phyloP scores from a whole-genome alignment of 2,797 vertebrate species.

The Argya squamiceps region DNA sequence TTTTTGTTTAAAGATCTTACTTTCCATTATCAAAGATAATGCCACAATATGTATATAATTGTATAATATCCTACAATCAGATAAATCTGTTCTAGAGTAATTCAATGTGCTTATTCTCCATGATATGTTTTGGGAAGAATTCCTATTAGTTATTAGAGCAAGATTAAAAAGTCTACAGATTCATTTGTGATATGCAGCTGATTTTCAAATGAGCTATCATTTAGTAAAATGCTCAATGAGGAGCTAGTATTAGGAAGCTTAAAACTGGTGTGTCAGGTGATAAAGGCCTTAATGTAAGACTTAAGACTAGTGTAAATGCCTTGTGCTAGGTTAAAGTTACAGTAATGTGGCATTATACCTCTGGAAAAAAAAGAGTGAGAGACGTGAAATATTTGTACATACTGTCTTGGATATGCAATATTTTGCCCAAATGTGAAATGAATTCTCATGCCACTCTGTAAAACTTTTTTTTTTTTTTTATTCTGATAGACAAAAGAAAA shows the following conservation, averaged over 20 bases:
- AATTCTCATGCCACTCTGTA: neutral
- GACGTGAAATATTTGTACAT: neutral
- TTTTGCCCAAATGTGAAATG: neutral
- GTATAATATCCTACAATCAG: neutral
- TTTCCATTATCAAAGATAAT: neutral
- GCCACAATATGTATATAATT: neutral
- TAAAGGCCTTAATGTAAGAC: neutral
- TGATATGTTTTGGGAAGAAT: neutral
- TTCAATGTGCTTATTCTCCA: neutral
- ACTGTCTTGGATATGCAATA: neutral
- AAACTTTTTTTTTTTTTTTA: neutral
- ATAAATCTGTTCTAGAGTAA: neutral
- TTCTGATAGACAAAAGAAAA: neutral
- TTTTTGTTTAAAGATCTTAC: neutral
- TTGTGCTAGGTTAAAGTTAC: neutral
- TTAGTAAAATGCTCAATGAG: neutral
- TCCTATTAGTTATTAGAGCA: neutral
- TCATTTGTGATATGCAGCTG: neutral
- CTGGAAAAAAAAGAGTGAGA: neutral
- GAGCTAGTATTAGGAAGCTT: neutral
- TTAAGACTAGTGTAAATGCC: neutral
- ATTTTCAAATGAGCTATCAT: neutral
- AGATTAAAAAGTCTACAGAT: neutral
- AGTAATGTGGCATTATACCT: neutral
- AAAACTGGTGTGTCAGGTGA: neutral